Base-by-base conservation (phyloP, 2,797 vertebrate species). In the Macropus fuliginosus region DNA sequence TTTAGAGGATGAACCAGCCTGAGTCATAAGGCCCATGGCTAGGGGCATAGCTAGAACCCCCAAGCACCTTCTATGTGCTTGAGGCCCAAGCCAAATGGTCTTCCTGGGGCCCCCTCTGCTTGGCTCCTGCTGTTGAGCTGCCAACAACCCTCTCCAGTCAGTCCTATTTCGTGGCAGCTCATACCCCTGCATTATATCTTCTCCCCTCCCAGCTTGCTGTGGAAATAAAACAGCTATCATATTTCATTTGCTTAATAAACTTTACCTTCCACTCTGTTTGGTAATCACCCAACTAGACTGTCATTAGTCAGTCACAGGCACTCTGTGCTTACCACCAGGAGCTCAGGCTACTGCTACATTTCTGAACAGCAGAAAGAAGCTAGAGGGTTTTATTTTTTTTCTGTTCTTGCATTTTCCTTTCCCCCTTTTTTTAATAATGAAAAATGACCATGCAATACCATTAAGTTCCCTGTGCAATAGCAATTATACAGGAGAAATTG, bases 401-500 rank as follows among this genome's bases (percentile, higher is more conserved):
- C 27, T 55, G 94, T 74, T 28, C 34, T 91, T 55, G 34, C 46
- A 66, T 0, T 24, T 54, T 16, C 24, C 52, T 27, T 46, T 27
- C 54, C 9, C 18, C 57, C 3, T 29, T 54, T 56, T 46, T 55
- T 94, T 91, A 50, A 34, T 16, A 29, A 55, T 96, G 94, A 97
- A 96, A 97, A 95, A 97, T 93, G 96, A 91, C 93, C 14, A 2
- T 55, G 56, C 90, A 93, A 93, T 93, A 97, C 94, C 96, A 96
- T 96, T 95, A 97, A 95, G 95, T 93, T 96, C 94, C 93, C 46
- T 56, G 92, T 57, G 89, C 94, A 87, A 81, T 55, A 90, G 91
- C 95, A 91, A 93, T 94, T 96, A 81, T 95, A 90, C 95, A 93
- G 91, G 90, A 94, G 92, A 96, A 97, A 96, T 91, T 95, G 96